Evolutionary conservation across 2,888 invertebrate species (phyloP).

Genomic region (Drosophila imparisetae): DNA sequence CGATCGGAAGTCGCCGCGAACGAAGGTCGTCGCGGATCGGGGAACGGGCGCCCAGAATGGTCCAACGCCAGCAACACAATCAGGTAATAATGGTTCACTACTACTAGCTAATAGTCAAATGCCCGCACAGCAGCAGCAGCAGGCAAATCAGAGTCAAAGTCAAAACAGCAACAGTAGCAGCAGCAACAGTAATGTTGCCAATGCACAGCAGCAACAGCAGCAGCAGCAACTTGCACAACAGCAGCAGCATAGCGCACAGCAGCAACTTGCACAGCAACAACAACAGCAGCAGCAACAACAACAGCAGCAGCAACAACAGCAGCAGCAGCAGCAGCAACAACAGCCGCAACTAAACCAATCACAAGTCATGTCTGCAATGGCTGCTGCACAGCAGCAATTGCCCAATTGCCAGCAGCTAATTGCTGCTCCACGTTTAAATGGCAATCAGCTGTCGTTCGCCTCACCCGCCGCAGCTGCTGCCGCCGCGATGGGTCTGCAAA

Average conservation of each 20-base stretch:
- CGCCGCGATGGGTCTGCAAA: conserved; percentile 85
- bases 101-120: conserved; percentile 83
- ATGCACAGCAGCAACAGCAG: conserved; percentile 85
- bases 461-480: conserved; percentile 85
- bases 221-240: conserved; percentile 73
- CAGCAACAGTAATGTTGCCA: conserved; percentile 61
- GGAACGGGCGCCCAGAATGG: conserved; percentile 73
- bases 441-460: conserved; percentile 84
- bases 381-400: conserved; percentile 62
- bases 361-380: conserved; percentile 70
- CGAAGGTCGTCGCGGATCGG: conserved; percentile 84
- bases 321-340: conserved; percentile 69
- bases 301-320: conserved; percentile 43
- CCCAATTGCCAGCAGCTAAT: conserved; percentile 80
- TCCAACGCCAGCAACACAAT: conserved; percentile 83
- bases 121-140: conserved; percentile 64
- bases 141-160: conserved; percentile 70
- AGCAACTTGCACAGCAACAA: conserved; percentile 81
- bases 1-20: conserved; percentile 93
- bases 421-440: conserved; percentile 87
- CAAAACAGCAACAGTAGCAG: conserved; percentile 80
- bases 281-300: conserved; percentile 56
- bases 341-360: conserved; percentile 65
- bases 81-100: conserved; percentile 85
- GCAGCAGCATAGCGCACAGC: conserved; percentile 85